phyloP scores from a whole-genome alignment of 2,888 invertebrate species.

The Timandra comae region DNA sequence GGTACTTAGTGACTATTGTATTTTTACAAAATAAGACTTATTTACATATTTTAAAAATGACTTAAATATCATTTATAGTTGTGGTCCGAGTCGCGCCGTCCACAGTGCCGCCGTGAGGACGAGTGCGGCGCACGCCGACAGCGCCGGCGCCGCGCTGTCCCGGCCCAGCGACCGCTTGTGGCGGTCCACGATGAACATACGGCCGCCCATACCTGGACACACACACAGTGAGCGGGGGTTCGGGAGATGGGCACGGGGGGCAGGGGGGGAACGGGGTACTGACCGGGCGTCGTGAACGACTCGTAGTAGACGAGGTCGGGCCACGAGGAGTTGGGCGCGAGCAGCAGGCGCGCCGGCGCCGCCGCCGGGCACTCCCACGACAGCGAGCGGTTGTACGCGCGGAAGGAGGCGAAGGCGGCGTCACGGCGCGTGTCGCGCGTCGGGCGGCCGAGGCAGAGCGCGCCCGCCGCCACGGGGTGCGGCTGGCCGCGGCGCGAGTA shows the following conservation, averaged over 20 bases:
- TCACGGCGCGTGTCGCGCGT: slow-evolving; percentile 84
- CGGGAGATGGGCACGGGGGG: neutral
- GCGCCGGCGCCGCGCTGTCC: slow-evolving; percentile 14
- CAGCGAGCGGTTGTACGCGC: slow-evolving; percentile 89
- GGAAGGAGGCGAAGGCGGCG: slow-evolving; percentile 86
- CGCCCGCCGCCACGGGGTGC: slow-evolving; percentile 83
- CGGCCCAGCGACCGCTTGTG: slow-evolving; percentile 67
- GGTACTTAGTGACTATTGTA: too few species aligned
- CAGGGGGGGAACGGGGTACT: too few species aligned
- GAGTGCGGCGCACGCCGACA: slow-evolving; percentile 1
- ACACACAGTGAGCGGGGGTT: neutral
- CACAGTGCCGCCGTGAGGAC: neutral
- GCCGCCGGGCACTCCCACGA: slow-evolving; percentile 82
- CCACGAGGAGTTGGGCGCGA: slow-evolving; percentile 93
- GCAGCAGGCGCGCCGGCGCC: slow-evolving; percentile 83
- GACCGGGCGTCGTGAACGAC: slow-evolving; percentile 92
- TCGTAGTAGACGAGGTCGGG: slow-evolving; percentile 95
- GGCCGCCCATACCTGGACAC: slow-evolving; percentile 88
- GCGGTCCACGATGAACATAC: slow-evolving; percentile 92
- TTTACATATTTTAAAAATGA: too few species aligned
- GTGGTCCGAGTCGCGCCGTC: too few species aligned
- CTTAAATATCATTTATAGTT: too few species aligned
- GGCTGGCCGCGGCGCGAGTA: slow-evolving; percentile 47
- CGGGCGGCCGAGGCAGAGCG: slow-evolving; percentile 85
- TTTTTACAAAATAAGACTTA: too few species aligned